These are phyloP conservation scores for Drosophila neotestacea DNA, from an alignment of 2,888 invertebrate species.

Conservation along the genomic window DNA sequence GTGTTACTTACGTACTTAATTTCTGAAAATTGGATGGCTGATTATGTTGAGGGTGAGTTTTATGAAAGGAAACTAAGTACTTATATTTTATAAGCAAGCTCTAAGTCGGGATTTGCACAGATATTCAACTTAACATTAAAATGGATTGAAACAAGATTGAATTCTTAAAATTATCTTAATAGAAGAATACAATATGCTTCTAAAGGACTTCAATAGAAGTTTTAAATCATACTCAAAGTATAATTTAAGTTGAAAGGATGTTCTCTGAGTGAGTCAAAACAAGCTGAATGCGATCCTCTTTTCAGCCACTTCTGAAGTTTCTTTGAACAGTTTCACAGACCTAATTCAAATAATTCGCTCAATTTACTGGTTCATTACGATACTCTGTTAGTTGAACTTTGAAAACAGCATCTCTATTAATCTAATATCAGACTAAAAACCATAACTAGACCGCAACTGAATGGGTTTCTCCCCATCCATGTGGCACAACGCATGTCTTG, in stretches of 20 bases:
- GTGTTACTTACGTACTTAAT: constrained; percentile 27
- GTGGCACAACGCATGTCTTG: constrained; percentile 3
- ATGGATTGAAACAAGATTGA: neutral
- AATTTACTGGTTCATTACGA: constrained; percentile 12
- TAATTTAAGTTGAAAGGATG: neutral
- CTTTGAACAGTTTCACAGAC: neutral
- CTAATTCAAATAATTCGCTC: constrained; percentile 9
- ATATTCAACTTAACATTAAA: neutral
- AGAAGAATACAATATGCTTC: neutral
- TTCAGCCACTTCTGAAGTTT: neutral
- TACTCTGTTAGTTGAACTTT: neutral
- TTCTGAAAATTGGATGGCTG: constrained; percentile 7
- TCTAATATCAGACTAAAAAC: constrained; percentile 3
- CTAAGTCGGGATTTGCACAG: neutral
- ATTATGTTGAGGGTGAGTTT: neutral
- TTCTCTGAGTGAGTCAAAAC: neutral
- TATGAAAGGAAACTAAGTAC: neutral
- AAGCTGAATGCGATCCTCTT: neutral
- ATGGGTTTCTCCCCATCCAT: constrained; percentile 8
- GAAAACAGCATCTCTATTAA: constrained; percentile 11
- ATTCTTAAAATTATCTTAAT: neutral
- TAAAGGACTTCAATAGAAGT: neutral
- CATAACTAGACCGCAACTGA: constrained; percentile 22
- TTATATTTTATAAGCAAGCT: neutral
- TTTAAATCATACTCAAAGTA: neutral